Percentiles rank a stretch among this genome's conserved stretches.
Conservation (phyloP, 2,113 vertebrate genomes). For the Aegithalos caudatus region DNA sequence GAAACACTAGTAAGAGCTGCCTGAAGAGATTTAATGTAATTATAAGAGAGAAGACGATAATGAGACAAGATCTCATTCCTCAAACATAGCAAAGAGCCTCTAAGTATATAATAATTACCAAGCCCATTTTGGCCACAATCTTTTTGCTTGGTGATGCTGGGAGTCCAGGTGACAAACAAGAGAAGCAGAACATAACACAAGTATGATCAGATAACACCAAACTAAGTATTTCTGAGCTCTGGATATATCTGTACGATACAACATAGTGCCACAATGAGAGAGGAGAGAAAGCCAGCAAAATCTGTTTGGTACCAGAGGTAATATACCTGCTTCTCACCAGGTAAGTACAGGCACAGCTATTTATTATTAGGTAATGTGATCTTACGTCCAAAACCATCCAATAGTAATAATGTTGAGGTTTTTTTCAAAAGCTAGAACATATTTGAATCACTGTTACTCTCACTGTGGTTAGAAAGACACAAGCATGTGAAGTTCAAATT, state of each 20-base stretch:
- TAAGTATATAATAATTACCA: background rate
- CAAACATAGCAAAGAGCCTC: background rate
- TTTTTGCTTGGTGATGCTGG: background rate
- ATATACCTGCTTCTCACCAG: background rate
- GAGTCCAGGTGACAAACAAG: background rate
- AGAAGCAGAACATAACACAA: background rate
- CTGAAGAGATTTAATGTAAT: background rate
- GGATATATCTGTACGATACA: background rate
- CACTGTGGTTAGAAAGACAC: background rate
- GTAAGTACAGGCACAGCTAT: background rate
- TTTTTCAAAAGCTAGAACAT: background rate
- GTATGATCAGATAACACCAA: background rate
- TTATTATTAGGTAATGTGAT: background rate
- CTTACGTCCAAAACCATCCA: background rate
- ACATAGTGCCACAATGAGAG: background rate
- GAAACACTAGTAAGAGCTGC: background rate
- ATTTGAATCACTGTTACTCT: background rate
- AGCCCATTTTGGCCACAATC: background rate
- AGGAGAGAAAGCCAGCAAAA: background rate
- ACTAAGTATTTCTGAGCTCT: background rate
- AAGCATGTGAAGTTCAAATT: background rate
- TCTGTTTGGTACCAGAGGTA: background rate
- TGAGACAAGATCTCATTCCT: background rate
- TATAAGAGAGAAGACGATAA: background rate
- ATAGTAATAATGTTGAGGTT: background rate